A percentile compares a stretch with the other conserved stretches of the same genome.
Conservation (phyloP, 1,140 invertebrate species). For the Phymorhynchus buccinoides region DNA sequence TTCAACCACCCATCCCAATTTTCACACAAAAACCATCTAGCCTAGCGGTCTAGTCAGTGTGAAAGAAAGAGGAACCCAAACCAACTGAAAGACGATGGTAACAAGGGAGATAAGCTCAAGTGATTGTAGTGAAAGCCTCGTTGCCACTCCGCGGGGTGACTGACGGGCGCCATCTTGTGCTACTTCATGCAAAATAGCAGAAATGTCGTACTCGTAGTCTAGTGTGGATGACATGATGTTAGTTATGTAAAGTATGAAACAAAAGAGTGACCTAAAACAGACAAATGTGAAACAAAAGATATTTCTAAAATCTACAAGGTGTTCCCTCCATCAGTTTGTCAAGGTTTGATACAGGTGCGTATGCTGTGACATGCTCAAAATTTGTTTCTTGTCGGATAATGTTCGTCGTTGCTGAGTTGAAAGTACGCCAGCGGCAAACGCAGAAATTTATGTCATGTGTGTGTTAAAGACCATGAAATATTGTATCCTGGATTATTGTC, state of each 20-base stretch:
- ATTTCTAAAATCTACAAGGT: slow-evolving; percentile 10
- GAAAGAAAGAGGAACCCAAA: too few relatives aligned
- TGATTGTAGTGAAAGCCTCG: slow-evolving; percentile 34
- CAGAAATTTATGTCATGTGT: too few relatives aligned
- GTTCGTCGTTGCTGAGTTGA: too few relatives aligned
- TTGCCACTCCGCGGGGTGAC: slow-evolving; percentile 50
- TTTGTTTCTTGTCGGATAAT: too few relatives aligned
- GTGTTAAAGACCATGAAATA: not conserved
- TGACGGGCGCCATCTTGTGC: slow-evolving; percentile 60
- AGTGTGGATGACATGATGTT: slow-evolving; percentile 13
- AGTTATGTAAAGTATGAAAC: slow-evolving; percentile 37
- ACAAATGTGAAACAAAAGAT: slow-evolving; percentile 32
- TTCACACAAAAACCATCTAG: too few relatives aligned
- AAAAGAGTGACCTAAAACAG: slow-evolving; percentile 21
- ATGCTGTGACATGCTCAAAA: slow-evolving; percentile 35
- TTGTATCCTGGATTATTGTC: not conserved
- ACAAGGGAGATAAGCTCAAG: slow-evolving; percentile 26
- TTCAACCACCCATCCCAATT: too few relatives aligned
- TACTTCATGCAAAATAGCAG: slow-evolving; percentile 38
- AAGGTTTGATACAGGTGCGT: slow-evolving; percentile 35
- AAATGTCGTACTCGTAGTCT: slow-evolving; percentile 31
- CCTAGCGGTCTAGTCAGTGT: too few relatives aligned
- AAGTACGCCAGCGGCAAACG: too few relatives aligned
- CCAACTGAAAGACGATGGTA: not conserved
- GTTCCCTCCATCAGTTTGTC: not conserved